Base-by-base conservation (phyloP, 1,140 invertebrate species). In the Andrena cerasifolii region DNA sequence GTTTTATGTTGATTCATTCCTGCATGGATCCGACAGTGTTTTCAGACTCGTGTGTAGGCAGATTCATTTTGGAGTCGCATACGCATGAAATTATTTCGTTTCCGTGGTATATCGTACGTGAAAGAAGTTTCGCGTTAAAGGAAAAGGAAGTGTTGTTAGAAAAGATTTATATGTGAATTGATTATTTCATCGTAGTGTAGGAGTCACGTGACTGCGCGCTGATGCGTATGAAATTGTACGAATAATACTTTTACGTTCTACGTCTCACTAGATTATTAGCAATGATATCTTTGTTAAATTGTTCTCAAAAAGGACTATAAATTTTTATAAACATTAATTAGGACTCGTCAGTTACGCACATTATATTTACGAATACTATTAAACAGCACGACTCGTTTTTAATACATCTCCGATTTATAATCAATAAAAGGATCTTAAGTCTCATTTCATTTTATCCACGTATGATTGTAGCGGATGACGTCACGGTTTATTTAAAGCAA, bases 401-500 rank as follows among this genome's bases (percentile, higher is more conserved):
- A 43, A 70, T 59, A 51, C 24, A 21, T 31, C 24, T 49, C 21
- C 28, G 24, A 61, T 40, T 0, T 68, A 24, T 43, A 36, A 75
- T 54, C 24, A 12, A 53, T 75, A 65, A 49, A 79, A 76, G 36
- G 12, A 43, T 58, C 7, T 58, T 80, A 56, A 80, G 76, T 59
- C 61, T 70, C 65, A 80, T 82, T 70, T 79, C 45, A 61, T 59
- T 62, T 70, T 45, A 76, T 56, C 26, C 28, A 59, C n/a, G 43
- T 80, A 59, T 82, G 67, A 65, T 72, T 81, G 26, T 61, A 58
- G 33, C 51, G n/a, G 18, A 68, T 82, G 79, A 83, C 70, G 74
- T 83, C 81, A 82, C 54, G 53, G 43, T 82, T 82, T 78, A 83
- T 82, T 78, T 83, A 78, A 83, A 72, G 49, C 62, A 67, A 49